These are phyloP conservation scores for Euphonia xanthogaster DNA, from an alignment of 2,797 vertebrate genomes.

Conservation along the genomic window DNA sequence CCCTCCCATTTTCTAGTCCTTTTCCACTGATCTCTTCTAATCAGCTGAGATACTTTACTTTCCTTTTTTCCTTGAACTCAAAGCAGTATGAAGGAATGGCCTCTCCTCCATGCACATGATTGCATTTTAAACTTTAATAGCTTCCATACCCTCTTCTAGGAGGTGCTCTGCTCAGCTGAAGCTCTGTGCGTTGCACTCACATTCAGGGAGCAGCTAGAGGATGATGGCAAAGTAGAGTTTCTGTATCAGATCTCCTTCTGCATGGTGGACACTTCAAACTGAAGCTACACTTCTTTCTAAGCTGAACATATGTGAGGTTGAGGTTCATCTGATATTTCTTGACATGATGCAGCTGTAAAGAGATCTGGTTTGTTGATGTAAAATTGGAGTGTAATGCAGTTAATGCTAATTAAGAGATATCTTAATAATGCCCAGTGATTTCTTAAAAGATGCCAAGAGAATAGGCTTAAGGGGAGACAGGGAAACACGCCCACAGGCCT, in stretches of 20 bases:
- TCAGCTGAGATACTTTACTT: not conserved
- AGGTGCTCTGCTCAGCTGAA: slow-evolving; percentile 14
- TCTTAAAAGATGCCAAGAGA: not conserved
- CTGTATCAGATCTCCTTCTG: not conserved
- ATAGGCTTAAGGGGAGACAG: not conserved
- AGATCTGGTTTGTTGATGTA: not conserved
- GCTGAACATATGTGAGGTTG: not conserved
- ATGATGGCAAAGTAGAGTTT: not conserved
- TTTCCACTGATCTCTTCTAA: slow-evolving; percentile 13
- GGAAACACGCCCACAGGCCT: not conserved
- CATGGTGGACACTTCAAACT: not conserved
- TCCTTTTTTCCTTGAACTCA: not conserved
- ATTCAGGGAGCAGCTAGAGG: not conserved
- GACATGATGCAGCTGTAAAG: not conserved
- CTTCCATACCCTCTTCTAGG: slow-evolving; percentile 26
- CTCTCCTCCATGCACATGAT: slow-evolving; percentile 25
- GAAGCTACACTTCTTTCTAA: not conserved
- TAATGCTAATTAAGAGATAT: slow-evolving; percentile 20
- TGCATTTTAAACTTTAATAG: slow-evolving; percentile 73
- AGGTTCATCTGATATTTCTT: not conserved
- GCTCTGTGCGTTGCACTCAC: not conserved
- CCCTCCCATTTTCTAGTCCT: not conserved
- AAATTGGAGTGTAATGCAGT: not conserved
- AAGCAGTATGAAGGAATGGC: not conserved
- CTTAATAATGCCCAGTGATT: not conserved